Conservation (phyloP, 2,113 vertebrate genomes). For the Thalassoma bifasciatum region DNA sequence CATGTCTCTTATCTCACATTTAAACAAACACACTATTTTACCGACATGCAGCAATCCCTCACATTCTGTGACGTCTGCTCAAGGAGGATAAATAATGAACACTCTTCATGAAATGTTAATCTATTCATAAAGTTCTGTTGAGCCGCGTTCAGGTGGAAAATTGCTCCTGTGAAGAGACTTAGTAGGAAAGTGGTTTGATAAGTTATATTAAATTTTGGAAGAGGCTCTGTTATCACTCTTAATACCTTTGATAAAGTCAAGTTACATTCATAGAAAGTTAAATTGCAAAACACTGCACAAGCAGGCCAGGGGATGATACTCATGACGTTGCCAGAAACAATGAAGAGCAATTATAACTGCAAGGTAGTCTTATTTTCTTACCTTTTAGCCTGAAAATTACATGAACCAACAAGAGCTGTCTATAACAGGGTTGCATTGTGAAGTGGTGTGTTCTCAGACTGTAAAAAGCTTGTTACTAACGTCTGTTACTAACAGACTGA, state of each 20-base stretch:
- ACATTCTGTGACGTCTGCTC: not conserved
- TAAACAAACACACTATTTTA: not conserved
- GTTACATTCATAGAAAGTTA: not conserved
- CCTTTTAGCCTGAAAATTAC: not conserved
- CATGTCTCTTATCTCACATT: not conserved
- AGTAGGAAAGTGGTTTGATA: not conserved
- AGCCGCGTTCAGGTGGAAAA: not conserved
- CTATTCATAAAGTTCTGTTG: not conserved
- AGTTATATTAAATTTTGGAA: not conserved
- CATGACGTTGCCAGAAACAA: not conserved
- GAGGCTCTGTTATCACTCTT: not conserved
- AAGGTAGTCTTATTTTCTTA: not conserved
- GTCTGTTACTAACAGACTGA: no score
- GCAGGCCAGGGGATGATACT: not conserved
- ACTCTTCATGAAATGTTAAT: constrained; percentile 17
- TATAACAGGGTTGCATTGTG: not conserved
- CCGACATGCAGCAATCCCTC: not conserved
- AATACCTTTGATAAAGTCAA: not conserved
- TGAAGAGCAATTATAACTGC: not conserved
- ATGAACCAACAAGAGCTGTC: not conserved
- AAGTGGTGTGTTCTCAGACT: not conserved
- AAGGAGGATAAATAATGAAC: constrained; percentile 1
- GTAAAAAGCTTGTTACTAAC: not conserved
- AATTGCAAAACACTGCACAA: not conserved
- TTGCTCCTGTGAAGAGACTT: not conserved